These are phyloP conservation scores for Drosophila suboccidentalis DNA, from an alignment of 2,888 invertebrate species.

Conservation along the genomic window DNA sequence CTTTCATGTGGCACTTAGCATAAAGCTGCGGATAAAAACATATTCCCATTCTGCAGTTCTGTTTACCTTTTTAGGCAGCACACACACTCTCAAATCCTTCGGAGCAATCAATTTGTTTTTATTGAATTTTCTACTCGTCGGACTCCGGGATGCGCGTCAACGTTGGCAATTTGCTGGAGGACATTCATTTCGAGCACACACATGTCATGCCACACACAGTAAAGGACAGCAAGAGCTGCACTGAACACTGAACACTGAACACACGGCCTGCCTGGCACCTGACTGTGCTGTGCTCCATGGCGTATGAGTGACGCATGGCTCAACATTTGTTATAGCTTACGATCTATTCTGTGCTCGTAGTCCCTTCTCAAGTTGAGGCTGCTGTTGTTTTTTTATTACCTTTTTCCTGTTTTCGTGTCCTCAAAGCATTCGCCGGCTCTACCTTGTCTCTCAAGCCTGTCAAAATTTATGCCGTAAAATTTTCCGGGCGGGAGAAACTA, in stretches of 20 bases:
- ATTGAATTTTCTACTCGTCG: constrained; percentile 69
- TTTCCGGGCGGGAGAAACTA: constrained; percentile 45
- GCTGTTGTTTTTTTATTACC: constrained; percentile 49
- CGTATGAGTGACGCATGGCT: constrained; percentile 77
- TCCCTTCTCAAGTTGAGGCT: constrained; percentile 26
- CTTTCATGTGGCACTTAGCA: constrained; percentile 70
- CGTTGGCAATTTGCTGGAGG: constrained; percentile 59
- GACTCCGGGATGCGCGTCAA: constrained; percentile 24
- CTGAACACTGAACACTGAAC: not conserved
- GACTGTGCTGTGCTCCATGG: constrained; percentile 55
- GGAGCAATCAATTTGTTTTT: constrained; percentile 79
- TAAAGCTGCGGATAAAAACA: constrained; percentile 50
- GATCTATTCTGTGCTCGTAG: constrained; percentile 35
- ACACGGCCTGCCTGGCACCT: constrained; percentile 10
- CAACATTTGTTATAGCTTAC: constrained; percentile 69
- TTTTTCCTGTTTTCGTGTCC: constrained; percentile 55
- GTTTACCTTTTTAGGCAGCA: constrained; percentile 69
- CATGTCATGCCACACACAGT: constrained; percentile 46
- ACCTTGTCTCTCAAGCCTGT: constrained; percentile 56
- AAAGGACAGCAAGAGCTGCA: constrained; percentile 6
- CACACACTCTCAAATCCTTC: constrained; percentile 60
- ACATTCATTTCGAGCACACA: constrained; percentile 67
- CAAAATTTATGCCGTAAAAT: constrained; percentile 70
- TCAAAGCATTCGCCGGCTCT: constrained; percentile 3
- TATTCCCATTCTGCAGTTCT: constrained; percentile 6